These are phyloP conservation scores for Acanthopagrus latus DNA, from an alignment of 2,797 vertebrate genomes.

Conservation along the genomic window DNA sequence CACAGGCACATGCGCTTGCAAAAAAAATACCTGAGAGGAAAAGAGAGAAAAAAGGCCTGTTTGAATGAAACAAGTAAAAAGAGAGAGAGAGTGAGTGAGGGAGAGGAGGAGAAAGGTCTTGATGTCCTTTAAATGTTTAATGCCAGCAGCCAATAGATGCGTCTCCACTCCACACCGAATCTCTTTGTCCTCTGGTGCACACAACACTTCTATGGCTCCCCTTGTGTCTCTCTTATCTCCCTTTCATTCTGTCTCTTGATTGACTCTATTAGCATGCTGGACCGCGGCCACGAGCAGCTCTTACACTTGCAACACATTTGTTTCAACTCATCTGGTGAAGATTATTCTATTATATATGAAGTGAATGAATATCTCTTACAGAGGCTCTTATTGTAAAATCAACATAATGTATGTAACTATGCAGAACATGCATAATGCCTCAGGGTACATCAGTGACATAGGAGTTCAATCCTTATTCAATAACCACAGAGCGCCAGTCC, in stretches of 20 bases:
- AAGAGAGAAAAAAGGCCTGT: slow-evolving; percentile 2
- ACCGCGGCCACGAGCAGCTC: slow-evolving; percentile 13
- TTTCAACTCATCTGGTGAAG: slow-evolving; percentile 8
- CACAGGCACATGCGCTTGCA: slow-evolving; percentile 7
- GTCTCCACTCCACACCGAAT: slow-evolving; percentile 44
- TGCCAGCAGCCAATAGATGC: slow-evolving; percentile 50
- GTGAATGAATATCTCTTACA: slow-evolving; percentile 35
- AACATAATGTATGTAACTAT: slow-evolving; percentile 18
- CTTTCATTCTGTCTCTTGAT: slow-evolving; percentile 45
- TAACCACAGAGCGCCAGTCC: slow-evolving; percentile 26
- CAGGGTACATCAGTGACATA: slow-evolving; percentile 4
- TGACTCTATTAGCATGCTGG: slow-evolving; percentile 45
- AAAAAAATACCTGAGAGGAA: slow-evolving; percentile 47
- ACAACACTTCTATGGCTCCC: slow-evolving; percentile 33
- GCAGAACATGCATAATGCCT: slow-evolving; percentile 41
- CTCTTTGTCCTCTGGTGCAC: slow-evolving; percentile 52
- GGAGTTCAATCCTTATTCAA: slow-evolving; percentile 13
- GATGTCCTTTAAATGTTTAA: slow-evolving; percentile 54
- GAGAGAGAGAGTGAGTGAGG: slow-evolving; percentile 24
- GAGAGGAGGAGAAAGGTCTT: slow-evolving; percentile 23
- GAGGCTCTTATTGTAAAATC: slow-evolving; percentile 18
- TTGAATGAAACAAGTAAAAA: slow-evolving; percentile 27
- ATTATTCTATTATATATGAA: slow-evolving; percentile 16
- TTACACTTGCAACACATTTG: background rate
- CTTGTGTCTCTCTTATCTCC: slow-evolving; percentile 40